Conservation (phyloP, 2,797 vertebrate species). For the Synanceia verrucosa region DNA sequence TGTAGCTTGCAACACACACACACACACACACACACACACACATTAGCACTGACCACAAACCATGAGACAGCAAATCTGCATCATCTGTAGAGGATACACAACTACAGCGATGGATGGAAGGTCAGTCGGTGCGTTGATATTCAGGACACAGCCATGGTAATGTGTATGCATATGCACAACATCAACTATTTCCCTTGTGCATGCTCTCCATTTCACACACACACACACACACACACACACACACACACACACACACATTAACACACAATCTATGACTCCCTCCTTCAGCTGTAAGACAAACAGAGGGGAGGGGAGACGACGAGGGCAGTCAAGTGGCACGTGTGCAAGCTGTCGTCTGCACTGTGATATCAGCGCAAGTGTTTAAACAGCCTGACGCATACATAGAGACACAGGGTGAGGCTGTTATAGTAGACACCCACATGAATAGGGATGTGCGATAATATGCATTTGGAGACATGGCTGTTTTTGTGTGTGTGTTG, state of each 20-base stretch:
- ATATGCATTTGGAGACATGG: conserved; percentile 13
- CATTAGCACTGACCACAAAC: conserved; percentile 56
- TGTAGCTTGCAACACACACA: conserved; percentile 7
- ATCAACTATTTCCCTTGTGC: conserved; percentile 34
- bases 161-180: conserved; percentile 59
- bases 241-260: conserved; percentile 25
- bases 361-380: conserved; percentile 66
- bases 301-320: conserved; percentile 58
- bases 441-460: conserved; percentile 21
- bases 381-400: conserved; percentile 65
- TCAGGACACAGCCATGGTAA: conserved; percentile 52
- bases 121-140: conserved; percentile 62
- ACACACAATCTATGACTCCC: conserved; percentile 39
- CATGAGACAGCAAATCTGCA: conserved; percentile 63
- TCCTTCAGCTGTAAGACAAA: conserved; percentile 72
- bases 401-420: conserved; percentile 14
- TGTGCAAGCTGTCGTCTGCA: conserved; percentile 77
- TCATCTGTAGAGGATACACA: conserved; percentile 34
- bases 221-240: not conserved
- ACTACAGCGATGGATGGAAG: conserved; percentile 54
- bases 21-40: conserved; percentile 35
- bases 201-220: not conserved
- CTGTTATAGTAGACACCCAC: conserved; percentile 18
- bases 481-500: conserved; percentile 5
- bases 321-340: conserved; percentile 76